Evolutionary conservation across 2,113 vertebrate species (phyloP).

Genomic region (Nerophis lumbriciformis): DNA sequence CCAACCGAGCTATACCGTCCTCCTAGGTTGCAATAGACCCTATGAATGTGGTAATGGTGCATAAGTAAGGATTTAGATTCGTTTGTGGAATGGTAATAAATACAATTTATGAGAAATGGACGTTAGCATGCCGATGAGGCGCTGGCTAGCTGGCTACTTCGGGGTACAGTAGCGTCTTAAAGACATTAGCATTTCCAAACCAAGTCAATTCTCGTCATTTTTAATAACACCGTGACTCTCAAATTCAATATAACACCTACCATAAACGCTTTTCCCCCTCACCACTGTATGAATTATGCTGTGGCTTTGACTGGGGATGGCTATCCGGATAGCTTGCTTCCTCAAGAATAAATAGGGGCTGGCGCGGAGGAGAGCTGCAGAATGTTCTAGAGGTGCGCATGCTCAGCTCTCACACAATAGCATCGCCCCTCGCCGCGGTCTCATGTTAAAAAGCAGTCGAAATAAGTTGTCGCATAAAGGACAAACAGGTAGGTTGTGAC

Average conservation of each 20-base stretch:
- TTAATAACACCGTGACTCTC: too few relatives aligned
- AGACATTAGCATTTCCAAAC: too few relatives aligned
- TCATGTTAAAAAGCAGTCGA: not conserved
- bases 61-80: too few relatives aligned
- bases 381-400: constrained; percentile 55
- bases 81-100: not conserved
- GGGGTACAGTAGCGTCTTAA: too few relatives aligned
- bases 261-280: constrained; percentile 29
- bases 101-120: not conserved
- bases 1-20: too few relatives aligned
- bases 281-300: constrained; percentile 25
- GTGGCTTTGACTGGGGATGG: constrained; percentile 33
- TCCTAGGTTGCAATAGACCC: not conserved
- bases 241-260: too few relatives aligned
- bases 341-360: constrained; percentile 58
- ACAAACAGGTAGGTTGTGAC: too few relatives aligned
- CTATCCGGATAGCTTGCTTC: constrained; percentile 41
- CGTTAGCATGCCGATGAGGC: too few relatives aligned
- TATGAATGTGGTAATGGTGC: not conserved
- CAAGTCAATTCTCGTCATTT: too few relatives aligned
- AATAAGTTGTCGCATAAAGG: too few relatives aligned
- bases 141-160: too few relatives aligned
- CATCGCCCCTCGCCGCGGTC: constrained; percentile 53
- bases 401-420: constrained; percentile 22
- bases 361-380: constrained; percentile 55